Evolutionary conservation across 2,113 vertebrate genomes (phyloP), one percentile per base, ranked within the genome.

Genomic region (Sporophila hypoxantha): DNA sequence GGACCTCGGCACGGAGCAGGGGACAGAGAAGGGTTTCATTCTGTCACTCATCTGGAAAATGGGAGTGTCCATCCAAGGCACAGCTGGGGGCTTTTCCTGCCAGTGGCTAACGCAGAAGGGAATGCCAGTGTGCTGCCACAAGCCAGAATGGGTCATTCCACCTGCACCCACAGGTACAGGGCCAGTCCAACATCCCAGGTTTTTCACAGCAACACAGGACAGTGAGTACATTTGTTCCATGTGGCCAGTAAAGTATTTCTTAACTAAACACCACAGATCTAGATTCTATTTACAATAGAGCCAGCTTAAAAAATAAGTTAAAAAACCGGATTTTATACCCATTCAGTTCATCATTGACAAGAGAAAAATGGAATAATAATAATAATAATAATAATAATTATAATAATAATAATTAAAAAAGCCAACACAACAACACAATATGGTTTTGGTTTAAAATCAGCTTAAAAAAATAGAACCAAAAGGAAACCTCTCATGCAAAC

Each of bases 401-500:
- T 50, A 91, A 94, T 94, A 71, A 73, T 94, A 50, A 50, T 65
- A 94, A 95, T 94, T 87, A 96, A 92, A 84, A 88, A 85, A 71
- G 91, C 90, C 93, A 95, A 96, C 96, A 97, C 96, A 92, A 95
- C 95, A 97, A 96, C 96, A 97, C 96, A 96, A 96, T 83, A 96
- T 96, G 95, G 94, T 96, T 97, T 97, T 97, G 97, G 97, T 97
- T 97, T 97, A 97, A 97, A 96, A 96, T 96, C 93, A 96, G 96
- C 95, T 96, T 97, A 96, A 97, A 97, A 97, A 96, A 97, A 97
- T 94, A 96, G 93, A 96, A 96, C 95, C 94, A 94, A 97, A 96
- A 96, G 96, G 93, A 96, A 97, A 97, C 93, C 96, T 96, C 95
- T 97, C 97, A 97, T 97, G 97, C 97, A 97, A 96, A 97, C 96